These are phyloP conservation scores for Dysidea cf. avara DNA, from an alignment of 37 sponge, comb jelly and placozoan species.

Conservation along the genomic window DNA sequence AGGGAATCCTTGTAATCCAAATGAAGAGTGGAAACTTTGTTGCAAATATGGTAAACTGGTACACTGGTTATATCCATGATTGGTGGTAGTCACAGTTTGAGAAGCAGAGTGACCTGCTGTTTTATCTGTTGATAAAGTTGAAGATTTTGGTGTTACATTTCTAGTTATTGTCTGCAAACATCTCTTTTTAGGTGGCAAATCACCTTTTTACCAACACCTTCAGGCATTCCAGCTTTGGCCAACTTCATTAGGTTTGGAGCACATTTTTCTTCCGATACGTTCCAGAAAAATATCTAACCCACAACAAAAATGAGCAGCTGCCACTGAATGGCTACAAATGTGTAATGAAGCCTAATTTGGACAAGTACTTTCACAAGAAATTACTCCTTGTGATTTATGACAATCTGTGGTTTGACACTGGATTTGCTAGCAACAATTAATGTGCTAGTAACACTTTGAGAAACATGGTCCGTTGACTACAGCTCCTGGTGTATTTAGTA, in stretches of 20 bases:
- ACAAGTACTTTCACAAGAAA: conserved; percentile 21
- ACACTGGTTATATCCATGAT: too few species aligned
- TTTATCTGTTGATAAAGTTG: too few species aligned
- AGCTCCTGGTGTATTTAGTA: background rate
- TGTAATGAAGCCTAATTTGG: background rate
- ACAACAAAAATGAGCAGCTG: background rate
- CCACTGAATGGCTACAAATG: conserved; percentile 27
- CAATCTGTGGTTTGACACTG: background rate
- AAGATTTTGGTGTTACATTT: too few species aligned
- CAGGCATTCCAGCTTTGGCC: conserved; percentile 1
- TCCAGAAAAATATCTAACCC: background rate
- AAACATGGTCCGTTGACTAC: conserved; percentile 13
- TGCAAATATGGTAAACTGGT: too few species aligned
- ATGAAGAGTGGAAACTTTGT: too few species aligned
- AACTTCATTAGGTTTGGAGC: background rate
- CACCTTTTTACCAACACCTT: conserved; percentile 12
- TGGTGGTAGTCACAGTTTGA: too few species aligned
- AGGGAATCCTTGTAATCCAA: too few species aligned
- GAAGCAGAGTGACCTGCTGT: too few species aligned
- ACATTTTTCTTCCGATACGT: too few species aligned
- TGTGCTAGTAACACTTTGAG: background rate
- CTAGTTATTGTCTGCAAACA: too few species aligned
- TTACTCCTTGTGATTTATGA: conserved; percentile 2
- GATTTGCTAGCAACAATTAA: conserved; percentile 7
- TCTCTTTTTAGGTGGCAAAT: too few species aligned